These are phyloP conservation scores for Sterrhoptilus dennistouni DNA, from an alignment of 2,113 vertebrate species.

Conservation along the genomic window DNA sequence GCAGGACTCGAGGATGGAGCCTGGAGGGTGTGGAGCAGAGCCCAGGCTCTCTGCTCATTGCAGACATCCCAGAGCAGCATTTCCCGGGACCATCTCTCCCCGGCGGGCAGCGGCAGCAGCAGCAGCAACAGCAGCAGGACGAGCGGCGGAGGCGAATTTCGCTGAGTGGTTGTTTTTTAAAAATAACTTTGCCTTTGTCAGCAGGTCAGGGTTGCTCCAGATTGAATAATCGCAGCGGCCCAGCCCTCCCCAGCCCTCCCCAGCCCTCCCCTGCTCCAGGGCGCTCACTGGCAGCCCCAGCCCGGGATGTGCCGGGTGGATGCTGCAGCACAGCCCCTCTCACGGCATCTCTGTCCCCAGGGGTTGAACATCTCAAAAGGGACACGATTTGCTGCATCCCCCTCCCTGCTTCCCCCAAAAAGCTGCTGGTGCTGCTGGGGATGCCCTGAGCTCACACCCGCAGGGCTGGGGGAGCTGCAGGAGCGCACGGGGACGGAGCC, in stretches of 20 bases:
- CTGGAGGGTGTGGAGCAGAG: neutral
- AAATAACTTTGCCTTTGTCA: conserved; percentile 74
- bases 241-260: conserved; percentile 5
- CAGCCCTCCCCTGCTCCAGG: conserved; percentile 48
- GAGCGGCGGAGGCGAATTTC: conserved; percentile 29
- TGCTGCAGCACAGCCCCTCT: neutral
- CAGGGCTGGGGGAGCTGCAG: neutral
- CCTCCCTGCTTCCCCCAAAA: neutral
- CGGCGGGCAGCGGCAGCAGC: conserved; percentile 14
- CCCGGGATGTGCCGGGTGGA: neutral
- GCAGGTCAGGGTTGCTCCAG: conserved; percentile 71
- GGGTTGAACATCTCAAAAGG: fast-evolving
- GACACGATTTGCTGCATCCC: neutral
- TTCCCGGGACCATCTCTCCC: conserved; percentile 9
- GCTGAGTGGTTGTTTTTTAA: conserved; percentile 72
- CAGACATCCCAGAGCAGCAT: neutral
- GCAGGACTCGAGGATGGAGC: neutral
- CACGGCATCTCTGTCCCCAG: neutral
- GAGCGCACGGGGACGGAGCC: neutral
- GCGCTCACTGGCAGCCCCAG: neutral
- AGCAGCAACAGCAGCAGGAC: conserved; percentile 43
- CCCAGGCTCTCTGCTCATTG: fast-evolving
- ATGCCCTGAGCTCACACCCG: neutral
- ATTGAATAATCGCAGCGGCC: conserved; percentile 50
- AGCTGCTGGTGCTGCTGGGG: neutral